Evolutionary conservation across 2,113 vertebrate species (phyloP).

Genomic region (Thunnus thynnus): DNA sequence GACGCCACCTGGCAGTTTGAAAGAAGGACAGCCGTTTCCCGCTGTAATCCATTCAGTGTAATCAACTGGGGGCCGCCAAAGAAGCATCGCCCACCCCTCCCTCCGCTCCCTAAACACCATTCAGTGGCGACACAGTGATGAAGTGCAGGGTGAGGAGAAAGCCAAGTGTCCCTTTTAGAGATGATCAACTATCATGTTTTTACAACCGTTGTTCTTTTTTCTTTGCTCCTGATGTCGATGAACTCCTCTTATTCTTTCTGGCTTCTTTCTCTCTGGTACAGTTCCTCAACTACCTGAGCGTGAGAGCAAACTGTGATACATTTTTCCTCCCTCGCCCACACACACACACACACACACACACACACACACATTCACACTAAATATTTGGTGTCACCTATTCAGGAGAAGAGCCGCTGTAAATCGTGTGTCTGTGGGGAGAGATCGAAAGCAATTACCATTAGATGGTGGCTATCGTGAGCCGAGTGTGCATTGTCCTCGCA

Average conservation of each 20-base stretch:
- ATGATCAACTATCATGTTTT: constrained; percentile 78
- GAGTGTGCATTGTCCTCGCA: constrained; percentile 87
- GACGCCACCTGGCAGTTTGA: constrained; percentile 80
- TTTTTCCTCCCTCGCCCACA: constrained; percentile 81
- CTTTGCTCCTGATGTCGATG: constrained; percentile 30
- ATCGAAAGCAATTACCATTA: constrained; percentile 99
- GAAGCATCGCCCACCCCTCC: constrained; percentile 52
- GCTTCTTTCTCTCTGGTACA: constrained; percentile 34
- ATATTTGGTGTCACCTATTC: constrained; percentile 93
- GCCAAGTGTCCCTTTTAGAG: constrained; percentile 76
- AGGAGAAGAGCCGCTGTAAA: constrained; percentile 89
- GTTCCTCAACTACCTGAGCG: constrained; percentile 24
- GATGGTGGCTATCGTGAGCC: constrained; percentile 87
- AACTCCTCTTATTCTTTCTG: constrained; percentile 33
- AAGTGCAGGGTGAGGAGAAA: constrained; percentile 67
- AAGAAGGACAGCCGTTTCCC: constrained; percentile 80
- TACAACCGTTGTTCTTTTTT: constrained; percentile 61
- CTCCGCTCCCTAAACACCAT: constrained; percentile 63
- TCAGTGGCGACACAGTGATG: constrained; percentile 73
- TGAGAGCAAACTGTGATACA: constrained; percentile 78
- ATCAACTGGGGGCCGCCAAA: constrained; percentile 75
- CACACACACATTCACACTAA: constrained; percentile 68
- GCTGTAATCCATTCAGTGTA: constrained; percentile 83
- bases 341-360: constrained; percentile 18
- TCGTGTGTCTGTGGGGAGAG: constrained; percentile 88